These are phyloP conservation scores for Rhinopomastus cyanomelas DNA, from an alignment of 2,113 vertebrate species.

Conservation along the genomic window DNA sequence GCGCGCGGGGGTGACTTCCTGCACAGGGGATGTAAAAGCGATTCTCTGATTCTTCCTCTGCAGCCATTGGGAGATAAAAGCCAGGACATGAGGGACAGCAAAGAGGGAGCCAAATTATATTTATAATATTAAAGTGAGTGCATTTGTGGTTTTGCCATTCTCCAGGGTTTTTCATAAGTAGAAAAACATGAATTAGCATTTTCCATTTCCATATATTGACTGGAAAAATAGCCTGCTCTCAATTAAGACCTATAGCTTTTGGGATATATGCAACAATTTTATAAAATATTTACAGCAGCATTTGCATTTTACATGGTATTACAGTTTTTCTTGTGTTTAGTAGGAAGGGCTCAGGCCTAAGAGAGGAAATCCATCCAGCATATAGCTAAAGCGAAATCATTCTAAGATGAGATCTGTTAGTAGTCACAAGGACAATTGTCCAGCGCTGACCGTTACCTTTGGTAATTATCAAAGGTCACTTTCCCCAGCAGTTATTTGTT, in stretches of 20 bases:
- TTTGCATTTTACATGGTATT: slow-evolving; percentile 84
- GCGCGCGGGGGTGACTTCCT: slow-evolving; percentile 65
- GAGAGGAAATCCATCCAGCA: slow-evolving; percentile 62
- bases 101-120: slow-evolving; percentile 86
- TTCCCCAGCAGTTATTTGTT: slow-evolving; percentile 57
- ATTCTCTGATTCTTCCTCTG: slow-evolving; percentile 73
- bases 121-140: slow-evolving; percentile 88
- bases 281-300: slow-evolving; percentile 86
- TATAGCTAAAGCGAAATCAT: slow-evolving; percentile 10
- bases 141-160: slow-evolving; percentile 81
- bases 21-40: slow-evolving; percentile 67
- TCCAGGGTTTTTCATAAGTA: slow-evolving; percentile 83
- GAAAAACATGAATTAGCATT: slow-evolving; percentile 89
- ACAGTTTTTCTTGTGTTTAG: slow-evolving; percentile 78
- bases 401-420: slow-evolving; percentile 51
- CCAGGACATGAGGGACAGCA: slow-evolving; percentile 75
- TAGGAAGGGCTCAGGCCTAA: slow-evolving; percentile 66
- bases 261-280: slow-evolving; percentile 85
- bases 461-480: slow-evolving; percentile 62
- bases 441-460: slow-evolving; percentile 26
- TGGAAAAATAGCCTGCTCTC: slow-evolving; percentile 85
- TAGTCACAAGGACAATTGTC: slow-evolving; percentile 30
- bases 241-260: slow-evolving; percentile 88
- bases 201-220: slow-evolving; percentile 89
- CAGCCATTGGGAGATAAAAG: slow-evolving; percentile 82